A percentile compares a stretch with the other conserved stretches of the same genome.
Conservation (phyloP, 2,797 vertebrate genomes). For the Gymnothorax javanicus region DNA sequence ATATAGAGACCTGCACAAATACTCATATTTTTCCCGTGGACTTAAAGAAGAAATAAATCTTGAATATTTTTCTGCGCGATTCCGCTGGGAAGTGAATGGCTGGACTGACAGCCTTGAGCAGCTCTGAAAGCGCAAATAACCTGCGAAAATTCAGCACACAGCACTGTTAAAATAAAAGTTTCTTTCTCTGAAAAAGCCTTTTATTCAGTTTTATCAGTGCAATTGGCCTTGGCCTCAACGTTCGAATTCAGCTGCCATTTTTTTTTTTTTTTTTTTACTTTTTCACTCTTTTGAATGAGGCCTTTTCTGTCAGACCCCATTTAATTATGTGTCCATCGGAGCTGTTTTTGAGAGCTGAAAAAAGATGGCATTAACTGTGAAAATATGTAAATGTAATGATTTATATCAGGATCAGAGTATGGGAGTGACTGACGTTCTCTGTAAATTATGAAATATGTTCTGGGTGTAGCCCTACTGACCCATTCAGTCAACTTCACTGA, state of each 20-base stretch:
- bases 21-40: background rate
- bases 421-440: slow-evolving; percentile 56
- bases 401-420: slow-evolving; percentile 50
- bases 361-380: slow-evolving; percentile 62
- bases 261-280: slow-evolving; percentile 23
- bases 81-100: background rate
- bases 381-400: slow-evolving; percentile 64
- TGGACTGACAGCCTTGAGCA: background rate
- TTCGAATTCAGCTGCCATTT: slow-evolving; percentile 31
- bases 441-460: background rate
- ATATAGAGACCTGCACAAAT: background rate
- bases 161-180: slow-evolving; percentile 8
- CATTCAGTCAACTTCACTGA: background rate
- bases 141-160: background rate
- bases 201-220: slow-evolving; percentile 3
- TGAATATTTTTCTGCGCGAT: background rate
- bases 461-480: background rate
- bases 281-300: slow-evolving; percentile 7
- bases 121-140: background rate
- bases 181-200: slow-evolving; percentile 32
- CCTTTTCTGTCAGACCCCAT: slow-evolving; percentile 42
- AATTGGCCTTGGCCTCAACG: slow-evolving; percentile 53
- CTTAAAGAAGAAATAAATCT: background rate
- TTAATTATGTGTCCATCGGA: slow-evolving; percentile 61
- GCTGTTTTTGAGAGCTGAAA: slow-evolving; percentile 47